These are phyloP conservation scores for Numenius arquata DNA, from an alignment of 2,113 vertebrate species.

Conservation along the genomic window DNA sequence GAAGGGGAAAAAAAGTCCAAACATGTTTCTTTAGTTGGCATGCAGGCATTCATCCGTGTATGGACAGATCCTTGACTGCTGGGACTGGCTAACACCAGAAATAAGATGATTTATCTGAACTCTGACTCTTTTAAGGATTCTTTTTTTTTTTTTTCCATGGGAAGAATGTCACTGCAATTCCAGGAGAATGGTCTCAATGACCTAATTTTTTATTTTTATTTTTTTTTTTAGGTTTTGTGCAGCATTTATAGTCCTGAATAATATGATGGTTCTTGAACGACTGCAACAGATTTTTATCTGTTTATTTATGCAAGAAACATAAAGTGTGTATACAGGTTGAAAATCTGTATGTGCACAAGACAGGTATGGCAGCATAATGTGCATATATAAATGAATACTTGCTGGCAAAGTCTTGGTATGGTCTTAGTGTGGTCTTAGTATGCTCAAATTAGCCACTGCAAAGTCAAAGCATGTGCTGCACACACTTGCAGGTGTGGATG, in stretches of 20 bases:
- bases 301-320: not conserved
- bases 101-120: not conserved
- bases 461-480: not conserved
- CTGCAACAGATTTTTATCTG: not conserved
- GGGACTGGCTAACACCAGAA: not conserved
- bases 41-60: not conserved
- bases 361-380: not conserved
- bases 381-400: not conserved
- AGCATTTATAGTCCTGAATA: not conserved
- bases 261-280: not conserved
- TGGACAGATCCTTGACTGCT: not conserved
- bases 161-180: not conserved
- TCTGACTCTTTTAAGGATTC: not conserved
- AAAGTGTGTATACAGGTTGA: not conserved
- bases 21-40: not conserved
- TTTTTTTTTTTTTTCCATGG: not conserved
- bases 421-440: not conserved
- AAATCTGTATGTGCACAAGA: not conserved
- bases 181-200: not conserved
- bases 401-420: not conserved
- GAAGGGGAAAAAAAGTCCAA: no score
- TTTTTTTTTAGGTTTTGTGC: not conserved
- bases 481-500: not conserved
- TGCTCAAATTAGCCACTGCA: not conserved
- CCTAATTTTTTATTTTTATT: not conserved